Evolutionary conservation across 2,797 vertebrate genomes (phyloP).

Genomic region (Picus viridis): DNA sequence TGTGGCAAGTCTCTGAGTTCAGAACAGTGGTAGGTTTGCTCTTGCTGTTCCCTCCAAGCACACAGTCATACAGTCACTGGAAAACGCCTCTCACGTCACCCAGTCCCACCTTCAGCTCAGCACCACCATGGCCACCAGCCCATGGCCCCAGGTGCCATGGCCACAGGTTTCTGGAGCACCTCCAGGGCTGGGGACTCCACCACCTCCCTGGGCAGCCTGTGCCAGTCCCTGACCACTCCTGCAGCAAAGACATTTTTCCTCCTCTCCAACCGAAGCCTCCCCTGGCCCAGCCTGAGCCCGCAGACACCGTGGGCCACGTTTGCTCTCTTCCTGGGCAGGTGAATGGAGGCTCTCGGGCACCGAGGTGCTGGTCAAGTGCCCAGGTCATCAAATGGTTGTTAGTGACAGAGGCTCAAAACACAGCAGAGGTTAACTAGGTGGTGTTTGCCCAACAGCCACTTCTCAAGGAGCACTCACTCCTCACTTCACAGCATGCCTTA

Average conservation of each 20-base stretch:
- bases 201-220: no score
- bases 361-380: neutral
- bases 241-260: no score
- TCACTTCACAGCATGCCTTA: neutral
- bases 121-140: no score
- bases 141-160: no score
- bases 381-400: neutral
- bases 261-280: no score
- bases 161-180: no score
- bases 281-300: no score
- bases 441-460: neutral
- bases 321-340: neutral
- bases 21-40: constrained; percentile 83
- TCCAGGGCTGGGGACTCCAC: no score
- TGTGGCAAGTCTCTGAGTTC: constrained; percentile 95
- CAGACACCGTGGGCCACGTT: neutral
- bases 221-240: no score
- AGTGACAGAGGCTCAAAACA: neutral
- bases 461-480: neutral
- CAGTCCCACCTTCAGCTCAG: no score
- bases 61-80: no score
- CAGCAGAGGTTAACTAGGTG: neutral
- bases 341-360: neutral
- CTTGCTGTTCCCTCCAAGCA: neutral
- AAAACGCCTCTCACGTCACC: no score